Percentiles rank a stretch among this genome's conserved stretches.
phyloP scores from a whole-genome alignment of 2,888 invertebrate genomes.

The Andrena trimmerana region DNA sequence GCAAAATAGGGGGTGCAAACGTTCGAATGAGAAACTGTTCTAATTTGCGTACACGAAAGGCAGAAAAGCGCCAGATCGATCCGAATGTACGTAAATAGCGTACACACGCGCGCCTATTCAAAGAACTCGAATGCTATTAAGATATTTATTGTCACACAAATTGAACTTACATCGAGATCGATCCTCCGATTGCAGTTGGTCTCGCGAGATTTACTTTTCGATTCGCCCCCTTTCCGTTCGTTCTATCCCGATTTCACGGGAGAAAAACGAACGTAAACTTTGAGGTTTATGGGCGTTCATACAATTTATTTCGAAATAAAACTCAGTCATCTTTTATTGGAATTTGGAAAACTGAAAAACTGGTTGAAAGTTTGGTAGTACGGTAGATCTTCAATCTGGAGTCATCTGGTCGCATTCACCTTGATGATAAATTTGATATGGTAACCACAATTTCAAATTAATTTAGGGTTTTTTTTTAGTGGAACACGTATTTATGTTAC shows the following conservation, averaged over 20 bases:
- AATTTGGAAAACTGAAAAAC: not conserved
- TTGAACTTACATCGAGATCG: not conserved
- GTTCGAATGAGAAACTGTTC: conserved; percentile 32
- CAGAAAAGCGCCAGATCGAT: conserved; percentile 49
- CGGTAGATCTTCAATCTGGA: too few relatives aligned
- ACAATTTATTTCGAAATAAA: too few relatives aligned
- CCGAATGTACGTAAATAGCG: conserved; percentile 52
- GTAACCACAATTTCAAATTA: not conserved
- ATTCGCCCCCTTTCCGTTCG: not conserved
- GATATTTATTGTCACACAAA: conserved; percentile 15
- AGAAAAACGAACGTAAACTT: not conserved
- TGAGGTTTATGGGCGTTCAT: too few relatives aligned
- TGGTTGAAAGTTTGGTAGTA: not conserved
- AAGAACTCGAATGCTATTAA: conserved; percentile 9
- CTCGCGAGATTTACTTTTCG: not conserved
- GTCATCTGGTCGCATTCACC: too few relatives aligned
- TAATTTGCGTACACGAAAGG: conserved; percentile 32
- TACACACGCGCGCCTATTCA: conserved; percentile 33
- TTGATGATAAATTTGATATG: not conserved
- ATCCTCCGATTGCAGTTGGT: not conserved
- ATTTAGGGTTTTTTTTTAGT: not conserved
- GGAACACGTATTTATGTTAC: too few relatives aligned
- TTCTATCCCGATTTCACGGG: not conserved
- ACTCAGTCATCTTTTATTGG: too few relatives aligned
- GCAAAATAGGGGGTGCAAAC: conserved; percentile 25